Base-by-base conservation (phyloP, 2,888 invertebrate genomes). In the Sinodicranocentrus sp. region DNA sequence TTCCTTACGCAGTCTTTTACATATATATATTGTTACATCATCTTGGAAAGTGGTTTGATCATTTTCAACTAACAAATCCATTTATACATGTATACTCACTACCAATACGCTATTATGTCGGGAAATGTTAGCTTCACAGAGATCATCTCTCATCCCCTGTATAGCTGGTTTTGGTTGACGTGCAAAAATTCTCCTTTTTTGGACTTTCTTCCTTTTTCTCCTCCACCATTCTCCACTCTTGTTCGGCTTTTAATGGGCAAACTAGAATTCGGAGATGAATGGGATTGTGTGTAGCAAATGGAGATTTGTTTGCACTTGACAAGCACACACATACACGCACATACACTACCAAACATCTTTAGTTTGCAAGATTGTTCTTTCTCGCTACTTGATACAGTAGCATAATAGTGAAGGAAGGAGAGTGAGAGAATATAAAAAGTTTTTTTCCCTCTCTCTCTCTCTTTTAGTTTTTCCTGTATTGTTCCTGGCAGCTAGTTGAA, bases 171-270 rank as follows among this genome's bases (percentile, higher is more conserved):
- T 6, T 48, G 48, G 48, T 48, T 63, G n/a, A 1, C 13, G 33
- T 61, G 61, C 61, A 63, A 63, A 63, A 63, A 63, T 28, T 28
- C 33, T 63, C 63, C 63, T 63, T 63, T 63, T 63, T 63, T 63
- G 63, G 63, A 33, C 39, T 63, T 63, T 63, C 63, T 28, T 63
- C 63, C 39, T 17, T 63, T 33, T 33, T 33, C 28, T 33, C n/a
- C 19, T n/a, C 13, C 48, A 10, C 48, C 48, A 48, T n/a, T n/a
- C 48, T 21, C 57, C 21, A 57, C 2, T 13, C 39, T 39, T 39
- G 39, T 39, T 39, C 8, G 6, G 39, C 39, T 13, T 39, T 39
- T 39, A 48, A n/a, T 3, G 48, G 15, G 48, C 15, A 10, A 48
- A 39, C 39, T 5, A 39, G 2, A n/a, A 48, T 39, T 39, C 10